Evolutionary conservation across 2,888 invertebrate species (phyloP), one percentile per base, ranked within the genome.

Genomic region (Pterobdella sp.): DNA sequence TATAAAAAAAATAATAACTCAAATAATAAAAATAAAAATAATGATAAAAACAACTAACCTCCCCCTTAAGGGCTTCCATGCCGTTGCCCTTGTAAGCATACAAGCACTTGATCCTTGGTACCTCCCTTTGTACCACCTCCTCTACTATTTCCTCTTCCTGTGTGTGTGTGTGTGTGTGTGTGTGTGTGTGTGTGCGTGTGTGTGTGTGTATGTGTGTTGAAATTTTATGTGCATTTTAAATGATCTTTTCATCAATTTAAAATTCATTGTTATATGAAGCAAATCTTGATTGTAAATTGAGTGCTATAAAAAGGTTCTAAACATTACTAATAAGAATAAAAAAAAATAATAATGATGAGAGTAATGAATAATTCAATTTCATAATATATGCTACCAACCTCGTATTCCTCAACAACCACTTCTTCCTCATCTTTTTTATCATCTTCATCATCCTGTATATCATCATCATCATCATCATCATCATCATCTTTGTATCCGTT

Each of bases 51-150:
- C 22, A 7, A 65, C 81, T 80, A 78, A 87, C 87, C 85, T 96
- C 94, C 72, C 93, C 93, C 84, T 95, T 96, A 72, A 87, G 87
- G 88, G 94, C 92, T 68, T 89, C 89, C 86, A 95, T 92, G 67
- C 94, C 94, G 80, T 94, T 92, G 0, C 95, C 95, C 72, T 88
- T 89, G 87, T 94, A 97, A 22, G 91, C 89, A 85, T 95, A 96
- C 68, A 92, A 85, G 14, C 85, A 85, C 76, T 83, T 83, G 72
- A 90, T 93, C 86, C 94, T 94, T 0, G 93, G 92, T 29, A 94
- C 88, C 77, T 90, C 87, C 77, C 91, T 87, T 79, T 93, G 92
- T 84, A 95, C 94, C 0, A 90, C 88, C 0, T 93, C 90, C n/a
- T 91, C 91, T 75, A 89, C 87, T 80, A 94, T 93, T 18, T 92